Base-by-base conservation (phyloP, 2,888 invertebrate genomes). In the Nineta flava region DNA sequence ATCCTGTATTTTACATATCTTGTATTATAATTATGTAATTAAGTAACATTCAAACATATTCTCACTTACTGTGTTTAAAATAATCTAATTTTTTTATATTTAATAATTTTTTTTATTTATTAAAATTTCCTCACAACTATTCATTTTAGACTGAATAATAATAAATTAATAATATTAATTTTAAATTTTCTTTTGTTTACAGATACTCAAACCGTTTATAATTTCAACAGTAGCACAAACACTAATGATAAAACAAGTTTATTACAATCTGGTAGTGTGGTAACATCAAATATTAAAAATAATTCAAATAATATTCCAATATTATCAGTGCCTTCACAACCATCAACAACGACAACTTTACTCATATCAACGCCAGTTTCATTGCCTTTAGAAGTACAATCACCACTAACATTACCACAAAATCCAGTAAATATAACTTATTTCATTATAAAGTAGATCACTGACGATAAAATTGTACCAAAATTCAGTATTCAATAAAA, bases 301-400 rank as follows among this genome's bases (percentile, higher is more conserved):
- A 46, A 3, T 15, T 13, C 9, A 15, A 35, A 15, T 26, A 15
- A 15, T 26, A 54, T 53, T 42, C 58, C 70, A 62, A 57, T 72
- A 65, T 60, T 71, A 65, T 58, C 67, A 66, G 55, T 73, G 65
- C 70, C 76, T 62, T 56, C 74, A 66, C 54, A 74, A 50, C 59
- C 62, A 56, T 54, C 62, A 44, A 58, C 63, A 6, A 63, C 67
- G 43, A 56, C 64, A 40, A 59, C 67, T 15, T 64, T 70, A 51
- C 67, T 71, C 43, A 66, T 71, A 48, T 17, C 34, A 16, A 62
- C 71, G 9, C 67, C 72, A 26, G 64, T 66, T 44, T 65, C 64
- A 31, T 65, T 70, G 51, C 17, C 43, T 43, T n/a, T 38, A 13
- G 38, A 38, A 38, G 38, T 38, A 15, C 38, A 38, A 38, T 13